phyloP scores from a whole-genome alignment of 2,113 vertebrate genomes.

The Chrysochloris asiatica region DNA sequence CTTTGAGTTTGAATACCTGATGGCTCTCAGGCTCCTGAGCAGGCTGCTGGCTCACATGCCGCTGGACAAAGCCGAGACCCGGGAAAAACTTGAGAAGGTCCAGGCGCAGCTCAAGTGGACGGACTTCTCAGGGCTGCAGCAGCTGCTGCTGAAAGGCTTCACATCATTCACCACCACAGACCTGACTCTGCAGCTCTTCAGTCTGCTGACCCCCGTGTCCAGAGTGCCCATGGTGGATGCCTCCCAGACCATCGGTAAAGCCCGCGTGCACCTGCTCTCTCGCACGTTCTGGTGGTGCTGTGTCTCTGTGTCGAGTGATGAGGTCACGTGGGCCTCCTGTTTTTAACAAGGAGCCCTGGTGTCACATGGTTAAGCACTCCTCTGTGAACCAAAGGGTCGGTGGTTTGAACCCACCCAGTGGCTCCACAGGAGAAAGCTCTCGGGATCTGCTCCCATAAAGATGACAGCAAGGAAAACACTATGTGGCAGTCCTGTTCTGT shows the following conservation, averaged over 20 bases:
- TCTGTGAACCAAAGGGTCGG: background rate
- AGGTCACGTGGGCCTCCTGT: background rate
- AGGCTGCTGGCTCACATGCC: constrained; percentile 95
- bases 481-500: background rate
- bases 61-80: constrained; percentile 94
- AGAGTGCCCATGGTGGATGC: constrained; percentile 96
- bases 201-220: constrained; percentile 96
- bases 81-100: constrained; percentile 96
- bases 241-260: constrained; percentile 96
- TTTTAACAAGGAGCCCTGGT: background rate
- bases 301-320: background rate
- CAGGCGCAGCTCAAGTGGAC: constrained; percentile 97
- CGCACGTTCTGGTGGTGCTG: background rate
- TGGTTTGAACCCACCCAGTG: background rate
- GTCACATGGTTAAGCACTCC: background rate
- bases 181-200: constrained; percentile 96
- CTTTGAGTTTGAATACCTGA: constrained; percentile 99
- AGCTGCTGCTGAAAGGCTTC: constrained; percentile 97
- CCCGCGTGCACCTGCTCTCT: background rate
- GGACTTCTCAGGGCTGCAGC: constrained; percentile 97
- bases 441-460: background rate
- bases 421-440: background rate
- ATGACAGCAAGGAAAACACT: background rate
- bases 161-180: constrained; percentile 96
- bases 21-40: constrained; percentile 95